These are phyloP conservation scores for Ephialtes manifestator DNA, from an alignment of 2,888 invertebrate genomes.

Conservation along the genomic window DNA sequence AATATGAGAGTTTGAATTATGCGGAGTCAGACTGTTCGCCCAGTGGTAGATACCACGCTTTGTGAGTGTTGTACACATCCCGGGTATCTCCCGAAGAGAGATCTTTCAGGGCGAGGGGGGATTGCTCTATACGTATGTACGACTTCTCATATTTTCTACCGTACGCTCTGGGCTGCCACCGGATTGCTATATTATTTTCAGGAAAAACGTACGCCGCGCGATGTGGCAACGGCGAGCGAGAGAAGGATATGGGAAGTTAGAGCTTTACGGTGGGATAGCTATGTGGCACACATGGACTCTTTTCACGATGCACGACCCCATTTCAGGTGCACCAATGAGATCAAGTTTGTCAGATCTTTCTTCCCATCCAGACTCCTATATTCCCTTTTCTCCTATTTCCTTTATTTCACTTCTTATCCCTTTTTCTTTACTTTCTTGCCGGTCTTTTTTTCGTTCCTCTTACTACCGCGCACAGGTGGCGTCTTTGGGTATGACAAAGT, in stretches of 20 bases:
- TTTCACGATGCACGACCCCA: constrained; percentile 62
- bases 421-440: constrained; percentile 42
- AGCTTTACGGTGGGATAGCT: constrained; percentile 45
- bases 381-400: constrained; percentile 29
- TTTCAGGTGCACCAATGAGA: constrained; percentile 68
- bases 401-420: constrained; percentile 25
- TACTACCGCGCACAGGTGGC: constrained; percentile 19
- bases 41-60: not conserved
- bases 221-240: constrained; percentile 41
- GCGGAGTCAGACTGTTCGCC: not conserved
- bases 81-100: constrained; percentile 17
- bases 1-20: not conserved
- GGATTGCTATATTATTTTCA: constrained; percentile 72
- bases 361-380: constrained; percentile 20
- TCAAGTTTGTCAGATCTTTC: constrained; percentile 68
- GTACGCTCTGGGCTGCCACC: constrained; percentile 54
- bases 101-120: constrained; percentile 15
- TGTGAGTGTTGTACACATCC: constrained; percentile 26
- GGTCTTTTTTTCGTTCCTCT: constrained; percentile 11
- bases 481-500: constrained; percentile 54
- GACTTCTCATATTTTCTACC: constrained; percentile 58
- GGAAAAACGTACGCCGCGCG: constrained; percentile 43
- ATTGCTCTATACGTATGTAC: constrained; percentile 28
- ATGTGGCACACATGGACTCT: constrained; percentile 53
- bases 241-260: constrained; percentile 59